Evolutionary conservation across 2,113 vertebrate species (phyloP).

Genomic region (Actinemys pallida): DNA sequence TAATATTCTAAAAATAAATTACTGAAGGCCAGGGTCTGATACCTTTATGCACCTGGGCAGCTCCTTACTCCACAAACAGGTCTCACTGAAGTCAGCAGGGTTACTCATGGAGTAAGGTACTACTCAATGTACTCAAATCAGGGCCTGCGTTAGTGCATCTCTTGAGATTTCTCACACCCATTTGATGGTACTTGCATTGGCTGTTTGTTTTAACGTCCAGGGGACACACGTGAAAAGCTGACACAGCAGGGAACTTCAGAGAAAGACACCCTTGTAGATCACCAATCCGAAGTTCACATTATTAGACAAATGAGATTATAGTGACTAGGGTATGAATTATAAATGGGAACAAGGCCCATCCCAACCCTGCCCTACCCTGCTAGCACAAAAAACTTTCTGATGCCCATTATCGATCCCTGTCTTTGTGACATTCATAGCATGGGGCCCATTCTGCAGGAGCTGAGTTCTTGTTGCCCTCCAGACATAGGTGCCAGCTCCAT

Average conservation of each 20-base stretch:
- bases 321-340: background rate
- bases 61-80: background rate
- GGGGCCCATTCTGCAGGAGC: background rate
- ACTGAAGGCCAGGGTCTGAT: background rate
- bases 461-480: background rate
- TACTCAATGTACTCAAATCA: background rate
- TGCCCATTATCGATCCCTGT: background rate
- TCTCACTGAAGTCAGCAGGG: background rate
- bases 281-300: background rate
- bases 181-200: background rate
- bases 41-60: background rate
- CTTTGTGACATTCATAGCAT: background rate
- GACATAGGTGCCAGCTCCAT: too few species aligned
- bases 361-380: background rate
- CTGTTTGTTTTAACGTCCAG: background rate
- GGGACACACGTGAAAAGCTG: background rate
- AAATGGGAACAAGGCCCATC: background rate
- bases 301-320: background rate
- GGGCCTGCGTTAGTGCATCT: background rate
- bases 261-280: background rate
- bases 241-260: background rate
- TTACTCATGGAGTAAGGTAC: background rate
- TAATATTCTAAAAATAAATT: background rate
- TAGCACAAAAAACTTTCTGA: background rate
- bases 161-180: background rate